Evolutionary conservation across 2,888 invertebrate genomes (phyloP).

Genomic region (Melanophora roralis): DNA sequence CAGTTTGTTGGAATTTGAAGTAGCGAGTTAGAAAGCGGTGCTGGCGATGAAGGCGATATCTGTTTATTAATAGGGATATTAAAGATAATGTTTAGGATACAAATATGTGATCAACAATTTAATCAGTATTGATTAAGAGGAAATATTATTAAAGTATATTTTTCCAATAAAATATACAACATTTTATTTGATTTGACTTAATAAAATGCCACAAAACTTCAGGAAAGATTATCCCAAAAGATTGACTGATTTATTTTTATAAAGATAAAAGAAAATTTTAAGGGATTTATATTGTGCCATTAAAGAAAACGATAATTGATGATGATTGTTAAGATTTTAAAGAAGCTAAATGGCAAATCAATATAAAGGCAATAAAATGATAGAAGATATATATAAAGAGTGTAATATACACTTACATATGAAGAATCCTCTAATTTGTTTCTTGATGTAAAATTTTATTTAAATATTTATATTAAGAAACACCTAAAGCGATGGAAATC

Average conservation of each 20-base stretch:
- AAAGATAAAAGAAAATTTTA: no score
- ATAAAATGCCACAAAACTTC: slow-evolving; percentile 15
- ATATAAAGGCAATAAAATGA: no score
- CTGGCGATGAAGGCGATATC: background rate
- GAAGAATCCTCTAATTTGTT: no score
- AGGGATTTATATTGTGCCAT: no score
- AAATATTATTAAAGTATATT: slow-evolving; percentile 1
- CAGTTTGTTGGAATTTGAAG: background rate
- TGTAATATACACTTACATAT: no score
- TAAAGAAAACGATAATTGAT: background rate
- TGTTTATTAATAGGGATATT: slow-evolving; percentile 10
- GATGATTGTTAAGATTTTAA: background rate
- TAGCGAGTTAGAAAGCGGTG: background rate
- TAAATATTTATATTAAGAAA: no score
- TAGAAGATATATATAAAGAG: no score
- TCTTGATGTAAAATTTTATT: no score
- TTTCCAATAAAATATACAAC: slow-evolving; percentile 6
- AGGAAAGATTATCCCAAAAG: no score
- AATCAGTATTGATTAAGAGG: slow-evolving; percentile 27
- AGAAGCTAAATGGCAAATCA: background rate
- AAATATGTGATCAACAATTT: slow-evolving; percentile 53
- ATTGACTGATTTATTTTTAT: no score
- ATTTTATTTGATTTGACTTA: slow-evolving; percentile 9
- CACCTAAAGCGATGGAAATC: no score
- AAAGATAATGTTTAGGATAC: slow-evolving; percentile 19